Evolutionary conservation across 2,797 vertebrate species (phyloP), one percentile per base, ranked within the genome.

Genomic region (Petrocephalus schoutedeni): DNA sequence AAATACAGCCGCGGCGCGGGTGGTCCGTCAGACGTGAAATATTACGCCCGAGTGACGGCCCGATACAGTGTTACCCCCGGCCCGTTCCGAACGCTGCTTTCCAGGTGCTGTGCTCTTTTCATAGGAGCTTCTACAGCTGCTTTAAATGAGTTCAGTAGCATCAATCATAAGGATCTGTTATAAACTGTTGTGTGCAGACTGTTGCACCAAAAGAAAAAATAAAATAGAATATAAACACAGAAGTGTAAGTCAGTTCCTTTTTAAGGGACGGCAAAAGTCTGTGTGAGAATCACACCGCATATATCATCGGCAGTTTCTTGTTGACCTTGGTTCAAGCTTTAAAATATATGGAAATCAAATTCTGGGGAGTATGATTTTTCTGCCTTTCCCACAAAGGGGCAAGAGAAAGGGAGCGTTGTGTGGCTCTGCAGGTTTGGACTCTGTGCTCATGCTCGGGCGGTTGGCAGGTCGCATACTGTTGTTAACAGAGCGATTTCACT

Each of bases 141-240:
- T 58, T 85, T 58, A 23, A 85, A 85, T 57, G 54, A 57, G 54
- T 16, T 28, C 28, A 19, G 54, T 58, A 58, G 54, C 54, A 58
- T 85, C 51, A 84, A 58, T 85, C 53, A 57, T 58, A n/a, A 86
- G 54, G 19, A 59, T 12, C 32, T 36, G 85, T 41, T 86, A 86
- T 59, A 57, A 45, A 28, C 85, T n/a, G 28, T 59, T 86, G 16
- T 45, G 28, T n/a, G 6, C 32, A 28, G 51, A 36, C 54, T n/a
- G 56, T 16, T 19, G 28, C 21, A 56, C 83, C 49, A 83, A 54
- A 57, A 32, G 32, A 45, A 36, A 80, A 82, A 83, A 28, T 54
- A 45, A 80, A 49, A 77, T 14, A 80, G 51, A 83, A 54, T 54
- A 45, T 21, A 49, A 2, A 28, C 49, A 23, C 10, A 53, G 80